Evolutionary conservation across 1,140 invertebrate species (phyloP).

Genomic region (Mizuhopecten yessoensis): DNA sequence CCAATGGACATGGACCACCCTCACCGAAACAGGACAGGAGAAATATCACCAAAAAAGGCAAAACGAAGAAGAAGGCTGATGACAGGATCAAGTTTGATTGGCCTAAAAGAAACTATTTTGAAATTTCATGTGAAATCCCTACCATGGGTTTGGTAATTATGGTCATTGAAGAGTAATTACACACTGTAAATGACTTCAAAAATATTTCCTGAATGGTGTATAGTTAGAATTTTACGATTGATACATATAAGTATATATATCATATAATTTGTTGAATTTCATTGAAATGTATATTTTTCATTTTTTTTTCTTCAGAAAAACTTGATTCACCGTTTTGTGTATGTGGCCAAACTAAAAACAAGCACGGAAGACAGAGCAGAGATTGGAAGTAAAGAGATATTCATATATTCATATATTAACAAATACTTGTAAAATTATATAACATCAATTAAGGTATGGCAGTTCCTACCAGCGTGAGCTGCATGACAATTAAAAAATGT

Average conservation of each 20-base stretch:
- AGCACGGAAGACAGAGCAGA: conserved; percentile 67
- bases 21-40: conserved; percentile 35
- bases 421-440: too few species aligned
- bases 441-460: too few species aligned
- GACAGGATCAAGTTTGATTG: conserved; percentile 67
- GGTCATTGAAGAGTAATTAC: not conserved
- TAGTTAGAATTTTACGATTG: too few species aligned
- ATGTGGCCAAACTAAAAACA: conserved; percentile 73
- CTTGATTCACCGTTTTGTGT: conserved; percentile 76
- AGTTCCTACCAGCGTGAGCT: too few species aligned
- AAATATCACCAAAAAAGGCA: conserved; percentile 54
- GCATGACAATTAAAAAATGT: too few species aligned
- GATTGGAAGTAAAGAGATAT: conserved; percentile 74
- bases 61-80: conserved; percentile 41
- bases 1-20: conserved; percentile 40
- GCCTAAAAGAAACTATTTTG: conserved; percentile 74
- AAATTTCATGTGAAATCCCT: conserved; percentile 59
- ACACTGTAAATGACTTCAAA: not conserved
- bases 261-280: not conserved
- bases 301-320: conserved; percentile 76
- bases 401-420: too few species aligned
- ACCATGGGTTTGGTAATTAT: conserved; percentile 21
- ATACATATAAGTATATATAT: not conserved
- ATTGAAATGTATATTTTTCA: conserved; percentile 41
- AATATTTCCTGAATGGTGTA: not conserved